Evolutionary conservation across 2,113 vertebrate genomes (phyloP).

Genomic region (Lynx canadensis): DNA sequence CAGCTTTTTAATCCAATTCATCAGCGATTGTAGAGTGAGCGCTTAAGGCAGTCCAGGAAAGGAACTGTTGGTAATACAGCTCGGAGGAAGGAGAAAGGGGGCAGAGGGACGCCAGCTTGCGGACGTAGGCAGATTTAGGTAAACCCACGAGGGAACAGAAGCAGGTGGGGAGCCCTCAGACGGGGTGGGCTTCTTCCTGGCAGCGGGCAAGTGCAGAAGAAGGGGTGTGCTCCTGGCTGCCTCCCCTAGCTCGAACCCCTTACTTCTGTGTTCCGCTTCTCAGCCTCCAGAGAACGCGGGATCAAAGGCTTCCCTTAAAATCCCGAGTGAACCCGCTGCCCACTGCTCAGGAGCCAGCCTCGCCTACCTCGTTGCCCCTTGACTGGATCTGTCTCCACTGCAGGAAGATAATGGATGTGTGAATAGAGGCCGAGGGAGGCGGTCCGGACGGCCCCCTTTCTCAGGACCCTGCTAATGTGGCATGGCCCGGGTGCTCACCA

Average conservation of each 20-base stretch:
- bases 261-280: accelerated
- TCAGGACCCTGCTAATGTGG: constrained; percentile 60
- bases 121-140: accelerated
- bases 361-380: accelerated
- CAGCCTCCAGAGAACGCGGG: not conserved
- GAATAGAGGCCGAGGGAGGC: not conserved
- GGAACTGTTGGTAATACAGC: accelerated
- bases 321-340: not conserved
- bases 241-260: not conserved
- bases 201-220: accelerated
- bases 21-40: accelerated
- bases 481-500: not conserved
- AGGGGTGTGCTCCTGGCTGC: accelerated
- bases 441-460: not conserved
- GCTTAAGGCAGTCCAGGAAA: too few species aligned
- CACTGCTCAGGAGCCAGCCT: not conserved
- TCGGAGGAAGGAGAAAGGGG: not conserved
- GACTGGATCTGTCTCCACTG: not conserved
- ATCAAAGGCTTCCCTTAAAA: not conserved
- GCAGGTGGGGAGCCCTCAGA: accelerated
- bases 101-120: accelerated
- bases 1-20: constrained; percentile 38
- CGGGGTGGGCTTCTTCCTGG: too few species aligned
- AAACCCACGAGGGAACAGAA: accelerated
- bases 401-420: accelerated